Percentiles rank a stretch among this genome's conserved stretches.
Evolutionary conservation across 2,113 vertebrate species (phyloP).

Genomic region (Plecotus auritus): DNA sequence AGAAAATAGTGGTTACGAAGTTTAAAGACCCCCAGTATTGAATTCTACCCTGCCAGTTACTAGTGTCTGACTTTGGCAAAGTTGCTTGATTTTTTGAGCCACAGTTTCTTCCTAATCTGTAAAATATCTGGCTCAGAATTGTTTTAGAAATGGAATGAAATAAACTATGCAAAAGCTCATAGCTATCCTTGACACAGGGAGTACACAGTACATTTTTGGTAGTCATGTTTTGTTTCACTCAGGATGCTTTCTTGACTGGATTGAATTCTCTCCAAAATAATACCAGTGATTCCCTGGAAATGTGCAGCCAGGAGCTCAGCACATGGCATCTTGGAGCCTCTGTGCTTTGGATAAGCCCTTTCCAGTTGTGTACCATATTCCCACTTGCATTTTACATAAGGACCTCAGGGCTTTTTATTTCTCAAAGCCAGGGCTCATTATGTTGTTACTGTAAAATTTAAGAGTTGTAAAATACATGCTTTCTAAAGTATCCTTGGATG

Average conservation of each 20-base stretch:
- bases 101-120: not conserved
- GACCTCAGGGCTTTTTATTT: not conserved
- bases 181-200: not conserved
- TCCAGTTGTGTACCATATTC: not conserved
- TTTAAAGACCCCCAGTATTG: not conserved
- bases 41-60: not conserved
- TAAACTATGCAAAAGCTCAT: not conserved
- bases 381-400: not conserved
- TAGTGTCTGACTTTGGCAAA: not conserved
- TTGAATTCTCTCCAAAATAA: not conserved
- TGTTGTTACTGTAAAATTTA: not conserved
- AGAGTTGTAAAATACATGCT: not conserved
- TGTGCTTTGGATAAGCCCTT: not conserved
- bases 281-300: not conserved
- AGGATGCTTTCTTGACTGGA: not conserved
- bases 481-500: not conserved
- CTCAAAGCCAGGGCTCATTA: not conserved
- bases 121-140: not conserved
- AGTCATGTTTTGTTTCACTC: not conserved
- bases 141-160: conserved; percentile 21
- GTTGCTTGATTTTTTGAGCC: not conserved
- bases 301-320: not conserved
- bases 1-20: not conserved
- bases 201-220: not conserved
- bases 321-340: not conserved